Base-by-base conservation (phyloP, 2,888 invertebrate genomes). In the Phragmatobia fuliginosa region DNA sequence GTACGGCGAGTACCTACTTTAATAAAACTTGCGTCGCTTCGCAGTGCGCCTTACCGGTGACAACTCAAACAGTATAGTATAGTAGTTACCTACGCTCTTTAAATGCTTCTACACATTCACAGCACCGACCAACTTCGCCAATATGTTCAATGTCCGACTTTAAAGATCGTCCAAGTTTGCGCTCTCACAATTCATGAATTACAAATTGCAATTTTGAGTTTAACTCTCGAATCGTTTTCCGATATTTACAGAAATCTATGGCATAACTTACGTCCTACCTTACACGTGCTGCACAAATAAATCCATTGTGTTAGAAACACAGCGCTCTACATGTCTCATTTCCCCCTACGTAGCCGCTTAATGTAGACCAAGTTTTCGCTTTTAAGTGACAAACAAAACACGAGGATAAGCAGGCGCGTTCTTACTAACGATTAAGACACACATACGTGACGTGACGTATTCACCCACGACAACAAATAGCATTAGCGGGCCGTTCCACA, bases 381-480 rank as follows among this genome's bases (percentile, higher is more conserved):
- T 49, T 87, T 90, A 91, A 90, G 91, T 88, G 88, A 86, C 89
- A 92, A 91, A 90, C 91, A 90, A 90, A 89, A 92, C 90, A 91
- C 87, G 88, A 88, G 87, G 88, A 89, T 86, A 88, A 89, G 88
- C 90, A 87, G 86, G 86, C 87, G 90, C 90, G 91, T 92, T 91
- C 86, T 89, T 87, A 85, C 85, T 92, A 94, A 94, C 91, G 90
- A 94, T 92, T 92, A 94, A 94, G 92, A 94, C 87, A 92, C 91
- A 94, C 92, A 92, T 80, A 86, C 87, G 87, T 89, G 88, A 88
- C 87, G 89, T 89, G 90, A 88, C 89, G 88, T 88, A 91, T 87
- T 90, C 90, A 88, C 89, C 91, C 89, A 86, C 86, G 78, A 87
- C 84, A 85, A 89, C 90, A 93, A 94, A 94, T 89, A 93, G 91